A percentile compares a stretch with the other conserved stretches of the same genome.
These are phyloP conservation scores for Drosophila orena DNA, from an alignment of 1,140 invertebrate species.

Conservation along the genomic window DNA sequence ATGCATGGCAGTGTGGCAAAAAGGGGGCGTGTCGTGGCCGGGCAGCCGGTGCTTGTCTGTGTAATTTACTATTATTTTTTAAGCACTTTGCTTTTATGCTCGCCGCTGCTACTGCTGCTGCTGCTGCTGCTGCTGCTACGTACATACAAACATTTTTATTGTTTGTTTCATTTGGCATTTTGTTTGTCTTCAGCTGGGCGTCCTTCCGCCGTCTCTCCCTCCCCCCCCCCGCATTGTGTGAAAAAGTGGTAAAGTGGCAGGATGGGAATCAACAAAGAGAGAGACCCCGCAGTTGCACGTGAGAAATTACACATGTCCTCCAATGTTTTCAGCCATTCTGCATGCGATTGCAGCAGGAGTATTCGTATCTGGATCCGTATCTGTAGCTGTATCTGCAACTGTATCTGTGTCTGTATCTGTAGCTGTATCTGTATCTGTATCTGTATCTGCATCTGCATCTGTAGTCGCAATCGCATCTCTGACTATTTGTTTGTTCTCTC, in stretches of 20 bases:
- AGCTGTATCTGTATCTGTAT: neutral
- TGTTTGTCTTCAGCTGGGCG: conserved; percentile 38
- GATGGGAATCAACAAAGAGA: neutral
- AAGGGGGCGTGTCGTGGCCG: conserved; percentile 22
- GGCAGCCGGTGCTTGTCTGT: conserved; percentile 52
- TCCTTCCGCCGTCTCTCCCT: conserved; percentile 8
- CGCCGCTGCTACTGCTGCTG: conserved; percentile 4
- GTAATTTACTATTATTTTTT: conserved; percentile 82
- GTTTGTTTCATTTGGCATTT: conserved; percentile 74
- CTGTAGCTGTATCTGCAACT: conserved; percentile 13
- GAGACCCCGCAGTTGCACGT: conserved; percentile 59
- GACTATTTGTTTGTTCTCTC: conserved; percentile 57
- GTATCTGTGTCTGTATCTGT: conserved; percentile 19
- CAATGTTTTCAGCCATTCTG: conserved; percentile 56
- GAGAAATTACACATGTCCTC: conserved; percentile 81
- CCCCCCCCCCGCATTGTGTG: neutral
- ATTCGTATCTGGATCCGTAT: conserved; percentile 12
- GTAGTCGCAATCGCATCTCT: conserved; percentile 19
- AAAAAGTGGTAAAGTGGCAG: neutral
- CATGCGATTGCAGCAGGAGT: conserved; percentile 42
- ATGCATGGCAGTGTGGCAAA: conserved; percentile 49
- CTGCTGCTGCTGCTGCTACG: neutral
- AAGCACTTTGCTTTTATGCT: conserved; percentile 76
- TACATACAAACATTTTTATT: conserved; percentile 62
- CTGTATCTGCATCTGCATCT: neutral